Evolutionary conservation across 2,888 invertebrate species (phyloP), one percentile per base, ranked within the genome.

Genomic region (Ichneumoninae sp.): DNA sequence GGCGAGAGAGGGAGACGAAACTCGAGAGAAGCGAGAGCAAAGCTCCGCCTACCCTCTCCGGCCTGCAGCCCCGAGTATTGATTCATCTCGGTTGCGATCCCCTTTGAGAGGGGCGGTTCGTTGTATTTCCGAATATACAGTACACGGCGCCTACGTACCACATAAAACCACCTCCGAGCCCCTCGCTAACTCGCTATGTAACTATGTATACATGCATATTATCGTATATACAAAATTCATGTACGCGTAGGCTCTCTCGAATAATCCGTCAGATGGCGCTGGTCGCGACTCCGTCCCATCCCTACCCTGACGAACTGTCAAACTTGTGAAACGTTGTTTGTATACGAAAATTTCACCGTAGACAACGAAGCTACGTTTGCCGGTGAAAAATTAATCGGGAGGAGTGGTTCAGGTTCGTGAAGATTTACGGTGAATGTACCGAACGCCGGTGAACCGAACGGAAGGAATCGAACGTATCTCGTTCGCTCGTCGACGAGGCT

Each of bases 241-340:
- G 52, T 30, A 52, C 33, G 50, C 44, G 74, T 57, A 47, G 30
- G 30, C 66, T 50, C 63, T 36, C 52, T 66, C 36, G 22, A 52
- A 57, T 40, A 54, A 50, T 13, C 69, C 86, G 79, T 16, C 81
- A 88, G 86, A 75, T 86, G 83, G 85, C 88, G 85, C 78, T 83
- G 22, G 79, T 26, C 40, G 75, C 78, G 73, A 71, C 65, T 75
- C 74, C 63, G 13, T 57, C 22, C 57, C 73, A 81, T 80, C 84
- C 85, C 87, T 85, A 77, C 85, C 78, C 84, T 33, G 82, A 85
- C 75, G 87, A 91, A 87, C 91, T 91, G 92, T 92, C 91, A 91
- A 91, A 91, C 90, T 83, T 82, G 86, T 80, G 86, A 85, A 89
- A 89, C 86, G 89, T 91, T 92, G 92, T 92, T 92, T 92, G 91